Conservation (phyloP, 1,140 invertebrate genomes). For the Drosophila eugracilis region DNA sequence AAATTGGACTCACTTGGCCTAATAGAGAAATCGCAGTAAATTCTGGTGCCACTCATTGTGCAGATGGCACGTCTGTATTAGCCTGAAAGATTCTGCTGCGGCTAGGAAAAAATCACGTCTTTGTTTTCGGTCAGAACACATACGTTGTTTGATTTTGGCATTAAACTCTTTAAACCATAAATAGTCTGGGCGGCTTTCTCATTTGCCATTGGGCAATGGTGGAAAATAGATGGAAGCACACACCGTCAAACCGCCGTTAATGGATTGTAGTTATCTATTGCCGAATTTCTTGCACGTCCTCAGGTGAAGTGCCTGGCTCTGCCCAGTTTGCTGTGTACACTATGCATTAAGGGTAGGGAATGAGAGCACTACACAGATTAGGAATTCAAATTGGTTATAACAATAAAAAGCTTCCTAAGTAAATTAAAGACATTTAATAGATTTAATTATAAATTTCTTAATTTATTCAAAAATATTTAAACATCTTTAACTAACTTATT, state of each 20-base stretch:
- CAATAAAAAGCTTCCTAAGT: too few species aligned
- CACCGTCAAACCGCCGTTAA: conserved; percentile 26
- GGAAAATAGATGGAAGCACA: background rate
- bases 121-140: conserved; percentile 20
- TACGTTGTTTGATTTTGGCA: conserved; percentile 25
- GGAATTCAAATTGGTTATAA: too few species aligned
- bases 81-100: conserved; percentile 36
- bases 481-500: too few species aligned
- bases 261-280: conserved; percentile 56
- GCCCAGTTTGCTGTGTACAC: conserved; percentile 5
- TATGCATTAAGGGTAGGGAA: conserved; percentile 1
- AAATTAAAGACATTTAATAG: too few species aligned
- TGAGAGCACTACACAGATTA: background rate
- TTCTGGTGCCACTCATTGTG: conserved; percentile 35
- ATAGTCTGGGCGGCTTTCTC: conserved; percentile 33
- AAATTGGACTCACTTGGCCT: conserved; percentile 43
- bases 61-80: conserved; percentile 55
- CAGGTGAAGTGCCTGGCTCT: conserved; percentile 32
- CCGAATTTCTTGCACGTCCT: conserved; percentile 44
- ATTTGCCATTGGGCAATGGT: conserved; percentile 40
- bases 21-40: conserved; percentile 62
- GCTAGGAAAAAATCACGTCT: conserved; percentile 51
- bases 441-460: too few species aligned
- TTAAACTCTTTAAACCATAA: conserved; percentile 65
- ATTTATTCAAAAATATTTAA: too few species aligned